These are phyloP conservation scores for Leptodactylus fallax DNA, from an alignment of 2,797 vertebrate genomes.

Conservation along the genomic window DNA sequence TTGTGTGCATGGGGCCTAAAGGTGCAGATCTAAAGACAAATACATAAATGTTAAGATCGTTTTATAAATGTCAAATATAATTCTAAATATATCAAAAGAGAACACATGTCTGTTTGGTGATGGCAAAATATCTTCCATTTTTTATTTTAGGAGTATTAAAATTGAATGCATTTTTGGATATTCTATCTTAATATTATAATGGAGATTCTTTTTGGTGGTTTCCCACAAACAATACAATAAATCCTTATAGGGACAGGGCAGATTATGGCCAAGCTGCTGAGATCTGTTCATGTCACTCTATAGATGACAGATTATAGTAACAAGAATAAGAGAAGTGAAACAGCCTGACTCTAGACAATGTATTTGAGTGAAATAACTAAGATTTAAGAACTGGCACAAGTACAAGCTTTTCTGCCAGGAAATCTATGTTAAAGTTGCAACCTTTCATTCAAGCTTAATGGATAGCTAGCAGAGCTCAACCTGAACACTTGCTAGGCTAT, in stretches of 20 bases:
- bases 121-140: too few species aligned
- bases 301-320: slow-evolving; percentile 38
- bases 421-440: slow-evolving; percentile 57
- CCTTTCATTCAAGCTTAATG: slow-evolving; percentile 57
- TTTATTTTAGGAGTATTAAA: background rate
- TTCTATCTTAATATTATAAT: background rate
- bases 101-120: background rate
- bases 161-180: background rate
- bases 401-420: slow-evolving; percentile 51
- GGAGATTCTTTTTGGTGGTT: background rate
- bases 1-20: background rate
- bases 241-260: background rate
- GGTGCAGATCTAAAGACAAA: background rate
- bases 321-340: slow-evolving; percentile 36
- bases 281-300: slow-evolving; percentile 37
- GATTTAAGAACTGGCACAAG: slow-evolving; percentile 55
- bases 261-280: slow-evolving; percentile 2
- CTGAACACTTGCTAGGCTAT: slow-evolving; percentile 49
- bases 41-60: background rate
- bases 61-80: background rate
- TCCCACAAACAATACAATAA: background rate
- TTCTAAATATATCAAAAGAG: background rate
- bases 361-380: slow-evolving; percentile 49
- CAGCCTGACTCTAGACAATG: slow-evolving; percentile 42
- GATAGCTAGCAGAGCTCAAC: slow-evolving; percentile 55